phyloP scores from a whole-genome alignment of 2,888 invertebrate genomes.

The Corythucha ciliata region DNA sequence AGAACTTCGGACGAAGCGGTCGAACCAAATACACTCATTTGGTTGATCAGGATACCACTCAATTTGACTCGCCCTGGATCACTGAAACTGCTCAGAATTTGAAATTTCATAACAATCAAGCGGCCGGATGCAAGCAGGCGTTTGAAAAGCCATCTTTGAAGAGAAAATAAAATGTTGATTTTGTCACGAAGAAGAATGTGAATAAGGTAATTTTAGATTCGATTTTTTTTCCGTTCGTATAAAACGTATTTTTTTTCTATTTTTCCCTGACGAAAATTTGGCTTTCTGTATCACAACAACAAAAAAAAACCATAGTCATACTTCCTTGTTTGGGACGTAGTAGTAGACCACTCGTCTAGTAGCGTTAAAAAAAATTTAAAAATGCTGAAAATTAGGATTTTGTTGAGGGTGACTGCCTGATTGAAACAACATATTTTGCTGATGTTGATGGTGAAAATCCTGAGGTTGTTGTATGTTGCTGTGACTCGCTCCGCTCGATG shows the following conservation, averaged over 20 bases:
- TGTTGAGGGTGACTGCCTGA: slow-evolving; percentile 29
- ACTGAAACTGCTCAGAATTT: slow-evolving; percentile 80
- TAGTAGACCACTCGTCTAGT: no score
- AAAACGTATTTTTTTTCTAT: no score
- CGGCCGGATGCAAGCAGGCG: slow-evolving; percentile 86
- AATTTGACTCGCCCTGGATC: slow-evolving; percentile 96
- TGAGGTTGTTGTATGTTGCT: slow-evolving; percentile 41
- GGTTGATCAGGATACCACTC: slow-evolving; percentile 97
- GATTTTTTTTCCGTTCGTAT: no score
- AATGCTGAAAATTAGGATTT: slow-evolving; percentile 39
- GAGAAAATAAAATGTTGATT: slow-evolving; percentile 44
- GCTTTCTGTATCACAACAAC: no score
- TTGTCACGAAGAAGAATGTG: no score
- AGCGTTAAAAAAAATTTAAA: no score
- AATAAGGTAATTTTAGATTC: no score
- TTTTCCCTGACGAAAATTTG: no score
- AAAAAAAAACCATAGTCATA: no score
- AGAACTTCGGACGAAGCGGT: slow-evolving; percentile 98
- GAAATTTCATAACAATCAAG: slow-evolving; percentile 76
- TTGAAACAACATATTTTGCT: slow-evolving; percentile 40
- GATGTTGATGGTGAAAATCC: slow-evolving; percentile 42
- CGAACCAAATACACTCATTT: slow-evolving; percentile 98
- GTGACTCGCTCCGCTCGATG: slow-evolving; percentile 46
- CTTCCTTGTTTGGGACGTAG: no score
- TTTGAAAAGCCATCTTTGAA: slow-evolving; percentile 78